Evolutionary conservation across 2,113 vertebrate species (phyloP).

Genomic region (Hippocampus guttulatus): DNA sequence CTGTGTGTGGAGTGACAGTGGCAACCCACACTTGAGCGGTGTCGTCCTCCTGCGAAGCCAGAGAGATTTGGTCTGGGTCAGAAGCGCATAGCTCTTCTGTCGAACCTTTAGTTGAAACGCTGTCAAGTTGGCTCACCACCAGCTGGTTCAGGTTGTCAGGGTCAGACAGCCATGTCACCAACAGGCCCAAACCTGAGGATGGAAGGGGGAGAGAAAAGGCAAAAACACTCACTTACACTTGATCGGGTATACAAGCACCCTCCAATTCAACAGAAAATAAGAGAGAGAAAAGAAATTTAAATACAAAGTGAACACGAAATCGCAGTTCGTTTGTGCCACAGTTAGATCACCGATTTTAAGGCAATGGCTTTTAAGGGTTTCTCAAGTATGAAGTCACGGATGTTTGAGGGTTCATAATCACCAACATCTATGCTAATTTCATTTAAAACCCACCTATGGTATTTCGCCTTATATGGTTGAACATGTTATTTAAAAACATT

Average conservation of each 20-base stretch:
- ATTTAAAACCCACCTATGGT: too few relatives aligned
- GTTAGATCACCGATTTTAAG: too few relatives aligned
- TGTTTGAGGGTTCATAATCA: not conserved
- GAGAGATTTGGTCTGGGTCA: conserved; percentile 41
- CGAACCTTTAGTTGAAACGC: conserved; percentile 31
- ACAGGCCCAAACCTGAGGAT: conserved; percentile 51
- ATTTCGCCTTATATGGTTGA: too few relatives aligned
- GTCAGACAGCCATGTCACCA: conserved; percentile 72
- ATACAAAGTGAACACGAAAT: too few relatives aligned
- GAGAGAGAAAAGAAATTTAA: too few relatives aligned
- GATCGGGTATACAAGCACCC: not conserved
- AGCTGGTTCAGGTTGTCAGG: conserved; percentile 75
- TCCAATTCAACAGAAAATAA: not conserved
- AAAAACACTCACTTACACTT: not conserved
- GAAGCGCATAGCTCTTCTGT: conserved; percentile 45
- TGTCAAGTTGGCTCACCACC: conserved; percentile 67
- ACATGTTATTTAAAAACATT: too few relatives aligned
- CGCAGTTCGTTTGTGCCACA: too few relatives aligned
- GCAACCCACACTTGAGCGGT: conserved; percentile 54
- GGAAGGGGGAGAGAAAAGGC: not conserved
- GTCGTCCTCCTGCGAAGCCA: conserved; percentile 37
- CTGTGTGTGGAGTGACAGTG: conserved; percentile 23
- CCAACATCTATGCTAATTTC: too few relatives aligned
- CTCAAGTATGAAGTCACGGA: not conserved
- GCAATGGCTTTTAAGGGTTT: too few relatives aligned